Evolutionary conservation across 2,113 vertebrate species (phyloP), one percentile per base, ranked within the genome.

Genomic region (Leucoraja erinaceus): DNA sequence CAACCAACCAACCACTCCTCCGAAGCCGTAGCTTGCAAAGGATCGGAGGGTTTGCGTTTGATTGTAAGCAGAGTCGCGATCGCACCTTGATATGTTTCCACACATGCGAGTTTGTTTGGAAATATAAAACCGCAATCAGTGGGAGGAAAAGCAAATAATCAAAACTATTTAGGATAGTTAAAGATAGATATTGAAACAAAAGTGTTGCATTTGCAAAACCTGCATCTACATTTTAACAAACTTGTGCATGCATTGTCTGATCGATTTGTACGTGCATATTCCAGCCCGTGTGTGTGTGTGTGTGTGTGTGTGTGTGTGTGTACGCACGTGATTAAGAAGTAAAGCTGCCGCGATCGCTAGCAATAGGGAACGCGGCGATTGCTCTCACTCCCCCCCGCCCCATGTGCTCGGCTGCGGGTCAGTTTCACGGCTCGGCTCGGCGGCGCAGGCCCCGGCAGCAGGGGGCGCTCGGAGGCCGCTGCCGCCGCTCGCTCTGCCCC

Each of bases 401-500:
- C 66, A 91, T 68, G 90, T 91, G 90, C 38, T 91, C 31, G 90
- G 68, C 90, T 72, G 90, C 66, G 4, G 90, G 66, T 91, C 90
- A 91, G 66, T 54, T 74, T 74, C 33, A 28, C 8, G 31, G 18
- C 63, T 90, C 63, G 10, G 56, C 11, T 70, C 88, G 3, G 33
- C 70, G 33, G 16, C 0, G 38, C 66, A 8, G 88, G 16, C 12
- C 16, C 12, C 12, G 59, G 96, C 98, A 97, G 97, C 96, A 98
- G 98, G 97, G 97, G 97, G 97, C 97, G 97, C 98, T 97, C 96
- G 95, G 95, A 96, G 94, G 97, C 97, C 95, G 68, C 68, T 84
- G 14, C 81, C 81, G 94, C 93, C 94, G 86, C 93, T 72, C 18
- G 93, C 94, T 93, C 93, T 72, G 94, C 94, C 95, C 94, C 93